Conservation (phyloP, 1,140 invertebrate genomes). For the Drosophila sp. region DNA sequence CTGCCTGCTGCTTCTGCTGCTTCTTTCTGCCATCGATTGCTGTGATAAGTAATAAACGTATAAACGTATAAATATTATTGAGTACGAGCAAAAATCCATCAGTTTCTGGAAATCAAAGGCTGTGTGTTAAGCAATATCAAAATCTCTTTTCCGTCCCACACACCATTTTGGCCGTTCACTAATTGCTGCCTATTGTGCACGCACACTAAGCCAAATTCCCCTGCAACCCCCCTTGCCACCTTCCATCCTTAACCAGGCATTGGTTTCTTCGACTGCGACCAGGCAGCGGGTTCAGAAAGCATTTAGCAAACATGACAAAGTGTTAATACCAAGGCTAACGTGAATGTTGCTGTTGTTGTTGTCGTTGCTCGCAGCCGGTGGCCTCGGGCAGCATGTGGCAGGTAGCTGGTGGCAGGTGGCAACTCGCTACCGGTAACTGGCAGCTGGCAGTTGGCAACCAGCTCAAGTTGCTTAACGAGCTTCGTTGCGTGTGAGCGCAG, state of each 20-base stretch:
- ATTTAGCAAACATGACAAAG: slow-evolving; percentile 74
- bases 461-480: slow-evolving; percentile 59
- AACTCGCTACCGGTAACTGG: neutral
- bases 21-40: slow-evolving; percentile 68
- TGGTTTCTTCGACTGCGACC: slow-evolving; percentile 10
- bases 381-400: slow-evolving; percentile 2
- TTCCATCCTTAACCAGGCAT: slow-evolving; percentile 3
- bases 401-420: neutral
- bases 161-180: slow-evolving; percentile 48
- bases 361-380: slow-evolving; percentile 12
- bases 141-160: slow-evolving; percentile 49
- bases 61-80: slow-evolving; percentile 81
- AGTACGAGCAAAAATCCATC: slow-evolving; percentile 65
- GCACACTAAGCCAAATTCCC: slow-evolving; percentile 40
- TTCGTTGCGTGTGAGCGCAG: slow-evolving; percentile 44
- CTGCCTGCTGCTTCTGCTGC: slow-evolving; percentile 5
- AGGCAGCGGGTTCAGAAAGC: slow-evolving; percentile 51
- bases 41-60: slow-evolving; percentile 77
- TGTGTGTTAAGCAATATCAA: slow-evolving; percentile 60
- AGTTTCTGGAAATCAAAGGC: slow-evolving; percentile 66
- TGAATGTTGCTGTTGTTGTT: slow-evolving; percentile 9
- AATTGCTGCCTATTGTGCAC: slow-evolving; percentile 64
- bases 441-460: neutral
- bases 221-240: neutral
- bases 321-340: slow-evolving; percentile 74